These are phyloP conservation scores for Turnix velox DNA, from an alignment of 2,113 vertebrate species.

Conservation along the genomic window DNA sequence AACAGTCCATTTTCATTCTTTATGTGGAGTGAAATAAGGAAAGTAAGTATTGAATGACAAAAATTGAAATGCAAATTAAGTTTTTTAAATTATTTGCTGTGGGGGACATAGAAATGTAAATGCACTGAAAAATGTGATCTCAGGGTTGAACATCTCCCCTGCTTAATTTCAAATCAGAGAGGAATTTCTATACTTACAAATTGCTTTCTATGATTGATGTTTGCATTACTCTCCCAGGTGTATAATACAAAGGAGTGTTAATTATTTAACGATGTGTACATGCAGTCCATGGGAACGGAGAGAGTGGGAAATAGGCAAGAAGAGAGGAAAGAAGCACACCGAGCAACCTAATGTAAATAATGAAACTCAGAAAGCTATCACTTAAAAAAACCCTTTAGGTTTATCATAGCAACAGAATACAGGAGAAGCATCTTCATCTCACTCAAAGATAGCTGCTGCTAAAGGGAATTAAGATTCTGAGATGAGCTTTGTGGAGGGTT, in stretches of 20 bases:
- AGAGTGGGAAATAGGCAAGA: conserved; percentile 11
- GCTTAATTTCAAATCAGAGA: not conserved
- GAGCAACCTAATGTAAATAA: not conserved
- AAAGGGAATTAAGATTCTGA: not conserved
- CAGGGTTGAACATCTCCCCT: not conserved
- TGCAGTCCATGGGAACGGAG: not conserved
- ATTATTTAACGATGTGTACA: conserved; percentile 15
- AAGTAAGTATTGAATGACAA: not conserved
- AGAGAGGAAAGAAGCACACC: not conserved
- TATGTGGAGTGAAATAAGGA: not conserved
- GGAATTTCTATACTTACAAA: conserved; percentile 1
- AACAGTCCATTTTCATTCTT: conserved; percentile 33
- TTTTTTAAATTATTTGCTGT: not conserved
- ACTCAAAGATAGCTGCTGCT: not conserved
- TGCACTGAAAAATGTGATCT: not conserved
- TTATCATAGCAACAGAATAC: not conserved
- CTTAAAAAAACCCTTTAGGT: not conserved
- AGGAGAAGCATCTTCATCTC: not conserved
- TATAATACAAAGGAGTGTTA: not conserved
- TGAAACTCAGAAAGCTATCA: not conserved
- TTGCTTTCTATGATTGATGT: not conserved
- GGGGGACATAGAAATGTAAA: not conserved
- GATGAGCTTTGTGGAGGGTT: not conserved
- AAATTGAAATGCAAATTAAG: conserved; percentile 40
- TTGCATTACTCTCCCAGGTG: not conserved